Evolutionary conservation across 2,797 vertebrate species (phyloP), one percentile per base, ranked within the genome.

Genomic region (Gadopsis bispinosus): DNA sequence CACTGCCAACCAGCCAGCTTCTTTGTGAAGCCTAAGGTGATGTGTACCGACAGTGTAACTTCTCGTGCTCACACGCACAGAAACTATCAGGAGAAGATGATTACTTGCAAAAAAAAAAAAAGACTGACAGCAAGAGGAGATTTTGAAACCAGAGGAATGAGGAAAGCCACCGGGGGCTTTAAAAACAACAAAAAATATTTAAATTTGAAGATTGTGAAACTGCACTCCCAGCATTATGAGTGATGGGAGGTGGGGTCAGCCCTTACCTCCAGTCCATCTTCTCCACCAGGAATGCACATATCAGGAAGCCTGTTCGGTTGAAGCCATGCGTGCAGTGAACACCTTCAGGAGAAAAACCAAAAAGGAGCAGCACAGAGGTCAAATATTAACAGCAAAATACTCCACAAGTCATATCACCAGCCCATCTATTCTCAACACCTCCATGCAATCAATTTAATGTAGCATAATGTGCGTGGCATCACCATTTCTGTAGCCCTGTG

Each of bases 311-410:
- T 14, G 98, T 99, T 79, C 98, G 95, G 75, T 99, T 99, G 94
- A 99, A 99, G 89, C 98, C 98, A 82, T 99, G 98, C 3, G 98
- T 99, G 93, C 98, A 99, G 91, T 99, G 98, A 91, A 99, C 96
- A 93, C 98, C 98, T 99, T 93, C 16, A 45, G 64, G 72, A 71
- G 31, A 88, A 54, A 66, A 47, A 20, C 67, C 79, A 41, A 54
- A 5, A 79, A 68, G 37, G 61, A 16, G 10, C n/a, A 50, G 11
- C 11, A 72, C 16, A 73, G 3, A 31, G 14, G 51, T 81, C 45
- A 76, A 67, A 43, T 77, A 31, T 19, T 5, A 26, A 37, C 31
- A 9, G 41, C 26, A 39, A 48, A 60, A 53, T 35, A 39, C 43
- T 16, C 13, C 39, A 11, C 5, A 19, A 69, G 65, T 48, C 47